Percentiles rank a stretch among this genome's conserved stretches.
phyloP scores from a whole-genome alignment of 2,888 invertebrate genomes.

The Vesta saturnalis region DNA sequence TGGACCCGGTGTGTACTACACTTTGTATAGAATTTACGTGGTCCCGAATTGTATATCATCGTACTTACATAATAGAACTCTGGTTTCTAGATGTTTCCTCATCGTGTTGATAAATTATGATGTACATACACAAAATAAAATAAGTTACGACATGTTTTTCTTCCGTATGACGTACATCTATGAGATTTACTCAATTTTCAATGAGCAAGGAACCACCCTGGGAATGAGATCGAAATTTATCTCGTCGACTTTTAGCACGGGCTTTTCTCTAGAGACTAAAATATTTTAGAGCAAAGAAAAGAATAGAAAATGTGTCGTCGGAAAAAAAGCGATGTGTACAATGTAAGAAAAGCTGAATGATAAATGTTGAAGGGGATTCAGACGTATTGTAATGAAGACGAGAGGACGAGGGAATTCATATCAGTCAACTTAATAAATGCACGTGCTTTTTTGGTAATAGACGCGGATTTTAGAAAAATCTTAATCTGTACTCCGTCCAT shows the following conservation, averaged over 20 bases:
- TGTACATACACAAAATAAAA: slow-evolving; percentile 27
- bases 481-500: background rate
- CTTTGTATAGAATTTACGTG: slow-evolving; percentile 31
- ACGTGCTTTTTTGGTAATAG: slow-evolving; percentile 42
- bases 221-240: slow-evolving; percentile 40
- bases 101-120: slow-evolving; percentile 22
- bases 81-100: background rate
- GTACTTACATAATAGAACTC: slow-evolving; percentile 15
- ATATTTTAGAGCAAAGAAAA: slow-evolving; percentile 52
- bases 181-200: slow-evolving; percentile 40
- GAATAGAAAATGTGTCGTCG: slow-evolving; percentile 55
- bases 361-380: slow-evolving; percentile 52
- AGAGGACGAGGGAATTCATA: slow-evolving; percentile 52
- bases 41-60: slow-evolving; percentile 27
- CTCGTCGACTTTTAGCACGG: slow-evolving; percentile 39
- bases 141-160: slow-evolving; percentile 24
- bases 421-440: slow-evolving; percentile 53
- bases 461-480: background rate
- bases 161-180: slow-evolving; percentile 30
- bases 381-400: slow-evolving; percentile 55
- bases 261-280: slow-evolving; percentile 49
- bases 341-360: slow-evolving; percentile 54
- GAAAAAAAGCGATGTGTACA: slow-evolving; percentile 55
- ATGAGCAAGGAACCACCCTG: slow-evolving; percentile 31
- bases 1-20: slow-evolving; percentile 24